Percentiles rank a stretch among this genome's conserved stretches.
phyloP scores from a whole-genome alignment of 2,113 vertebrate genomes.

The Lanius ludovicianus region DNA sequence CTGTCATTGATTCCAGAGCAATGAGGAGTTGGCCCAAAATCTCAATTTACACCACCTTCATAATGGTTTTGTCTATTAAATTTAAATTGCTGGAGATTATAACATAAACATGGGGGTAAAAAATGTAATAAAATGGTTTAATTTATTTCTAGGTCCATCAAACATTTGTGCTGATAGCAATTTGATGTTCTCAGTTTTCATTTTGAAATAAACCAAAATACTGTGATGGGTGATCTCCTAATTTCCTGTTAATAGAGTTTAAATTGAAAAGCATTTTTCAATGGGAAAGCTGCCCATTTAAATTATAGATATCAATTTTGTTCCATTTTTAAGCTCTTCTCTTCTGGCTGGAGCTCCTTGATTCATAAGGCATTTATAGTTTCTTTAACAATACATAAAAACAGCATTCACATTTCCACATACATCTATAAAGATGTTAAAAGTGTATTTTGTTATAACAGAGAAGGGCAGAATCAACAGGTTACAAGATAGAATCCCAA shows the following conservation, averaged over 20 bases:
- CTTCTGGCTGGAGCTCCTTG: conserved; percentile 7
- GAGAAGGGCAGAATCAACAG: neutral
- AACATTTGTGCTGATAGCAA: conserved; percentile 10
- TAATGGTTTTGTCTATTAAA: conserved; percentile 8
- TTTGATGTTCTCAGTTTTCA: conserved; percentile 44
- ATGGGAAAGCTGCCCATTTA: conserved; percentile 25
- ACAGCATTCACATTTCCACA: neutral
- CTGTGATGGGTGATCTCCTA: conserved; percentile 24
- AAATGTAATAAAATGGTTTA: neutral
- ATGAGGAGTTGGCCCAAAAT: neutral
- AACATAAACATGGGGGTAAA: neutral
- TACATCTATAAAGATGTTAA: neutral
- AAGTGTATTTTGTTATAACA: neutral
- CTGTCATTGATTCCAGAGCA: neutral
- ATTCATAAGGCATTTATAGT: conserved; percentile 19
- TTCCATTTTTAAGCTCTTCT: conserved; percentile 28
- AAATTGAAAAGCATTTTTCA: conserved; percentile 59
- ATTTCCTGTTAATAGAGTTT: conserved; percentile 63
- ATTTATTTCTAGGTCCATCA: conserved; percentile 24
- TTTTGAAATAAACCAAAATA: conserved; percentile 51
- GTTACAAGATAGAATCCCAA: neutral
- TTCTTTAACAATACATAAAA: neutral
- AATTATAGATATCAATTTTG: conserved; percentile 41
- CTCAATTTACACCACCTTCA: neutral
- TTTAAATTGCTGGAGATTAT: neutral